phyloP scores from a whole-genome alignment of 2,888 invertebrate species.

The Drosophila mayaguana region DNA sequence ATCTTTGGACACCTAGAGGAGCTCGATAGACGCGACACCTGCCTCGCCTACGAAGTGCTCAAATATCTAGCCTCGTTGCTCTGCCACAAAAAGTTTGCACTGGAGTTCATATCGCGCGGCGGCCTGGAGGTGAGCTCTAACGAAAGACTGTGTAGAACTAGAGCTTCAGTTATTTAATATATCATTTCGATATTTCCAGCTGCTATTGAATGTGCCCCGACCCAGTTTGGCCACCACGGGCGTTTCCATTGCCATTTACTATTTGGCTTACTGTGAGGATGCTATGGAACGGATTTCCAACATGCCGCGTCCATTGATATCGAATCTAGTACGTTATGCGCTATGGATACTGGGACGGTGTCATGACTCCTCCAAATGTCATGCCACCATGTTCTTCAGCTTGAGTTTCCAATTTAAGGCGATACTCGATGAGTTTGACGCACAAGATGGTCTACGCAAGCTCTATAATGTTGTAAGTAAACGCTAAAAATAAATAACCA shows the following conservation, averaged over 20 bases:
- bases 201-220: conserved; percentile 94
- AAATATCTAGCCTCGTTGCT: conserved; percentile 97
- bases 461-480: conserved; percentile 92
- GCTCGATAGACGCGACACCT: conserved; percentile 93
- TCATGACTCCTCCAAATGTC: conserved; percentile 98
- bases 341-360: conserved; percentile 98
- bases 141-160: no score
- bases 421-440: conserved; percentile 97
- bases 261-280: conserved; percentile 98
- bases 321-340: conserved; percentile 94
- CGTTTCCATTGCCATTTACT: conserved; percentile 97
- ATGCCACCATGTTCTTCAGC: conserved; percentile 99
- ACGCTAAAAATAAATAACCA: background rate
- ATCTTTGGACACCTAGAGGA: conserved; percentile 96
- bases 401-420: conserved; percentile 96
- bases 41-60: conserved; percentile 97
- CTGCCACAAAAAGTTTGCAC: conserved; percentile 99
- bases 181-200: conserved; percentile 85
- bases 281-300: conserved; percentile 98
- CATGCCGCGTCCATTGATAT: conserved; percentile 91
- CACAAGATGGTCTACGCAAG: conserved; percentile 95
- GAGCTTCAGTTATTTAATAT: background rate
- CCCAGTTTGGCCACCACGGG: conserved; percentile 97
- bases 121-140: conserved; percentile 89
- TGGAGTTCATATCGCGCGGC: conserved; percentile 96